Base-by-base conservation (phyloP, 2,888 invertebrate species). In the Eueremaeus valkanovi region DNA sequence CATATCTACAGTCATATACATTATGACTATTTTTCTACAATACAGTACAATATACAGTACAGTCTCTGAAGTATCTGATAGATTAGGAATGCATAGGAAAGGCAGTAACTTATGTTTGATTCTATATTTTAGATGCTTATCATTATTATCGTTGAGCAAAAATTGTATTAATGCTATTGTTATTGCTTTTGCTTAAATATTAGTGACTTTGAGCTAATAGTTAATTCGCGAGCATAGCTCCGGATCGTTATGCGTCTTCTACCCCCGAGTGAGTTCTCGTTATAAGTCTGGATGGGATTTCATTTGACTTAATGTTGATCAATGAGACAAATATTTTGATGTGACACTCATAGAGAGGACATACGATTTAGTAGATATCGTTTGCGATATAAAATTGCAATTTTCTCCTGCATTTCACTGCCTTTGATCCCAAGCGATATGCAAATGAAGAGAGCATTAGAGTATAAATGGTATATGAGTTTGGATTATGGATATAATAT, bases 301-400 rank as follows among this genome's bases (percentile, higher is more conserved):
- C 40, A 68, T 68, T 68, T 68, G 42, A 36, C 68, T 68, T 68
- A 68, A 68, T 68, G 68, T 68, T 68, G 68, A 68, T 68, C 21
- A 68, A 68, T 68, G 68, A 36, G 68, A 68, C 31, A 68, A 68
- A 68, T 68, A 68, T 68, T 68, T 68, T 68, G 40, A 68, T 68
- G n/a, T 40, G 68, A 68, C 68, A 45, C 16, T 16, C 45, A 45
- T 16, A 11, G 13, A 36, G 18, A 63, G 8, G 21, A 63, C 68
- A 68, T 16, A 68, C 68, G 24, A 68, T 68, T 68, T 68, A 68
- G 68, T 68, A 42, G 40, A 42, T 40, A 68, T 68, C n/a, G 42
- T 33, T 18, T 40, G 68, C 21, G 42, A 68, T 68, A 68, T 68
- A 68, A 68, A 68, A 68, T 27, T 68, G 40, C 42, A 68, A 42